A percentile compares a stretch with the other conserved stretches of the same genome.
Evolutionary conservation across 2,797 vertebrate genomes (phyloP).

Genomic region (Lagocephalus sceleratus): DNA sequence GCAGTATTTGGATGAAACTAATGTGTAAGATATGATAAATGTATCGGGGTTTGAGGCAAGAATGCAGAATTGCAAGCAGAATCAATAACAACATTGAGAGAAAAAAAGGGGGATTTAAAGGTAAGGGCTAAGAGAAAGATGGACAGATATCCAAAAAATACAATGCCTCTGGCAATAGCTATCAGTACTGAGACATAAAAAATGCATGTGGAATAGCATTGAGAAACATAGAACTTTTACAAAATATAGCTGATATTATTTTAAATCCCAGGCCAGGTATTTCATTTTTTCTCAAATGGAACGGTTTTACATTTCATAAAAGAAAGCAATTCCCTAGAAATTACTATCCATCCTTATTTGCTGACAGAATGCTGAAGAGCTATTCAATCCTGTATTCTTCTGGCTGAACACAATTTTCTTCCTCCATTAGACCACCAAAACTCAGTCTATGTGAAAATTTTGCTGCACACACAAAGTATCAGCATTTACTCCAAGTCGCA

Average conservation of each 20-base stretch:
- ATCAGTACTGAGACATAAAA: neutral
- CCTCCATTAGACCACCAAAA: slow-evolving; percentile 8
- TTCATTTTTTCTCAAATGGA: slow-evolving; percentile 9
- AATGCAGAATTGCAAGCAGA: too few relatives aligned
- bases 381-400: slow-evolving; percentile 3
- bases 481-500: slow-evolving; percentile 10
- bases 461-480: slow-evolving; percentile 5
- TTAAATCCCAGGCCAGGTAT: slow-evolving; percentile 2
- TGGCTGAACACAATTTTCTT: slow-evolving; percentile 13
- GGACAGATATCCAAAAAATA: neutral
- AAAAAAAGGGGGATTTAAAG: too few relatives aligned
- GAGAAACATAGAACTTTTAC: neutral
- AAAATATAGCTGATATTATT: neutral
- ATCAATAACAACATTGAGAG: too few relatives aligned
- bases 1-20: too few relatives aligned
- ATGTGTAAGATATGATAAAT: too few relatives aligned
- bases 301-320: slow-evolving; percentile 12
- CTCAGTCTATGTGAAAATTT: slow-evolving; percentile 9
- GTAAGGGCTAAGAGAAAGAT: neutral
- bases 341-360: neutral
- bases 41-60: too few relatives aligned
- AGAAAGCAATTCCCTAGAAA: slow-evolving; percentile 13
- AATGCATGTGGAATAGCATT: neutral
- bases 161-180: neutral
- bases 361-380: slow-evolving; percentile 10